A percentile compares a stretch with the other conserved stretches of the same genome.
phyloP scores from a whole-genome alignment of 2,888 invertebrate genomes.

The Machimus atricapillus region DNA sequence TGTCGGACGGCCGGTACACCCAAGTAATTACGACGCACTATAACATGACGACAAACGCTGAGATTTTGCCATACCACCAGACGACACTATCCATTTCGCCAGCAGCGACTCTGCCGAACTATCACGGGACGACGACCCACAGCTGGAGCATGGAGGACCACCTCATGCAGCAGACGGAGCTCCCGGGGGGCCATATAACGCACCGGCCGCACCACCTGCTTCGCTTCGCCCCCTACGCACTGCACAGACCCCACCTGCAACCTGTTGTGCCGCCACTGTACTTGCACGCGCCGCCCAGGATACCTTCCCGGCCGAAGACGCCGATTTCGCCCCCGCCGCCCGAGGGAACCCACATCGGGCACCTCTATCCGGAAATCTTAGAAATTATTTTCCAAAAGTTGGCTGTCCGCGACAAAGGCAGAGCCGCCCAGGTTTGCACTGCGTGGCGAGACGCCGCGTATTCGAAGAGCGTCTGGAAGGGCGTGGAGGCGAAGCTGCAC shows the following conservation, averaged over 20 bases:
- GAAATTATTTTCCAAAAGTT: slow-evolving; percentile 91
- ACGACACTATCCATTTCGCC: slow-evolving; percentile 59
- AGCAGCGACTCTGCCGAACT: slow-evolving; percentile 56
- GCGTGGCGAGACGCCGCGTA: slow-evolving; percentile 93
- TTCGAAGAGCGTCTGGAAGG: slow-evolving; percentile 91
- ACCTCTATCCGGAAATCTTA: slow-evolving; percentile 90
- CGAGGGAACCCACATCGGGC: slow-evolving; percentile 79
- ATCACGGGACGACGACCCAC: slow-evolving; percentile 52
- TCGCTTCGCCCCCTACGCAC: slow-evolving; percentile 68
- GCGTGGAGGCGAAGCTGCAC: slow-evolving; percentile 90
- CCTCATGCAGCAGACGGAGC: slow-evolving; percentile 58
- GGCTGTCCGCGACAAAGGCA: slow-evolving; percentile 86
- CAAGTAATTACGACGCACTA: slow-evolving; percentile 12
- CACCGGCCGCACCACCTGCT: slow-evolving; percentile 59
- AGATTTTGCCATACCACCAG: slow-evolving; percentile 60
- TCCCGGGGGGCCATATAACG: slow-evolving; percentile 57
- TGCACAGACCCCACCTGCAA: slow-evolving; percentile 71
- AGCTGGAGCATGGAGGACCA: slow-evolving; percentile 47
- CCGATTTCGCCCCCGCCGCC: slow-evolving; percentile 63
- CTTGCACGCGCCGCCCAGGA: slow-evolving; percentile 50
- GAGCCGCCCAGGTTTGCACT: slow-evolving; percentile 88
- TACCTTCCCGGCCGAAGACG: slow-evolving; percentile 50
- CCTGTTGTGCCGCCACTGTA: slow-evolving; percentile 49
- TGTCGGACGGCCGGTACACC: slow-evolving; percentile 26
- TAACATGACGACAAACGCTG: slow-evolving; percentile 59